Evolutionary conservation across 2,113 vertebrate species (phyloP), one percentile per base, ranked within the genome.

Genomic region (Noturus placidus): DNA sequence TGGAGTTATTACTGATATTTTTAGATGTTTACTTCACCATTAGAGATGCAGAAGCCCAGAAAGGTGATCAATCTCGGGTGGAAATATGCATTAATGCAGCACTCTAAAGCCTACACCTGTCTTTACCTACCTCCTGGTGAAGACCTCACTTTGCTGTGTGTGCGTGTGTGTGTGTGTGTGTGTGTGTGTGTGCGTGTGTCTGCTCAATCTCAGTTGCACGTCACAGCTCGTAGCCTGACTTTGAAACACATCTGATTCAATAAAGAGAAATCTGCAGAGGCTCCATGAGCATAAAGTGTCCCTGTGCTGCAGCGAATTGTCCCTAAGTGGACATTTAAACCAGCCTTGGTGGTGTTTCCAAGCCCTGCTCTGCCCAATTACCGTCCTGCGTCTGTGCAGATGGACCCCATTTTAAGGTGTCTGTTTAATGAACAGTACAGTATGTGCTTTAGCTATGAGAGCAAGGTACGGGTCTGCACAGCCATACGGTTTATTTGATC

Each of bases 181-280:
- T 72, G 17, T 72, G 69, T 79, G 77, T 79, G 77, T 56, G 5
- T 57, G 54, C 22, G 38, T 46, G 42, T 82, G 46, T 79, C 89
- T 86, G 87, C 30, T 86, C 30, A 57, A 54, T 65, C 87, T 86
- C 85, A 67, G 38, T 14, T 15, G 54, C 50, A 61, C 59, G 56
- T 84, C 82, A 84, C 70, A 67, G 77, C 63, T 57, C 76, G 54
- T 42, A 86, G 30, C 86, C 86, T 85, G 88, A 83, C 90, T 89
- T 72, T 86, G 87, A 86, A 86, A 88, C 69, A 81, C 90, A 83
- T 84, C 82, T 88, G 84, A 91, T 88, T 91, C 25, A 87, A 89
- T 91, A 88, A 91, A 82, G 82, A 38, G 9, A 38, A 83, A 86
- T 70, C 87, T 89, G 90, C 81, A 89, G 74, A 87, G 70, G 81